Conservation (phyloP, 2,888 invertebrate species). For the Nysson spinosus region DNA sequence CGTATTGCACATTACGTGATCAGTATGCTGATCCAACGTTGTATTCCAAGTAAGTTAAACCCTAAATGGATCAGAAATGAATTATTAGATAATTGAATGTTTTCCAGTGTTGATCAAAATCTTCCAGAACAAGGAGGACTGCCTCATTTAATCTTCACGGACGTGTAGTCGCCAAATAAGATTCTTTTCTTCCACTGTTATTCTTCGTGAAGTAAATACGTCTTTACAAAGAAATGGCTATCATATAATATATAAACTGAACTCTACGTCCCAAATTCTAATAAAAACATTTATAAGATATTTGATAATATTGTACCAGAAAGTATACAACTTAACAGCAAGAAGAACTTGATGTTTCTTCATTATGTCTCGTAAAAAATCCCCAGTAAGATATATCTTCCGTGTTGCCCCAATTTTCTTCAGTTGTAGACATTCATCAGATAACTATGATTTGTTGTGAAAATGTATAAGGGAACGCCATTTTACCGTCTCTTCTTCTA, state of each 20-base stretch:
- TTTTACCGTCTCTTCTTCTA: constrained; percentile 66
- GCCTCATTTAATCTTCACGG: constrained; percentile 17
- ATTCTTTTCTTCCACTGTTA: constrained; percentile 4
- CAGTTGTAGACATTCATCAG: neutral
- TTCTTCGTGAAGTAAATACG: neutral
- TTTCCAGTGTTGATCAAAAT: neutral
- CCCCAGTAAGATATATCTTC: constrained; percentile 26
- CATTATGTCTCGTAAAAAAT: neutral
- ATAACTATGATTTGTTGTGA: constrained; percentile 12
- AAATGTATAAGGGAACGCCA: constrained; percentile 23
- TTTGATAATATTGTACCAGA: constrained; percentile 1
- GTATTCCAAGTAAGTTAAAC: constrained; percentile 38
- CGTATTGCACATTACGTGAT: constrained; percentile 45
- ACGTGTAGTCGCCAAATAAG: neutral
- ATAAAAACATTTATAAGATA: neutral
- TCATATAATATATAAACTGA: too few species aligned
- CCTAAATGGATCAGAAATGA: constrained; percentile 42
- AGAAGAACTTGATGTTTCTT: neutral
- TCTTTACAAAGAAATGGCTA: too few species aligned
- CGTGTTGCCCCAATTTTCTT: constrained; percentile 3
- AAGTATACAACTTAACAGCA: constrained; percentile 6
- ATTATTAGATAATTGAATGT: constrained; percentile 32
- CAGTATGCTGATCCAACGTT: constrained; percentile 51
- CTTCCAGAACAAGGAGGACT: neutral
- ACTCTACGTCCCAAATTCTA: too few species aligned